Conservation (phyloP, 1,140 invertebrate genomes). For the Eumaeus atala region DNA sequence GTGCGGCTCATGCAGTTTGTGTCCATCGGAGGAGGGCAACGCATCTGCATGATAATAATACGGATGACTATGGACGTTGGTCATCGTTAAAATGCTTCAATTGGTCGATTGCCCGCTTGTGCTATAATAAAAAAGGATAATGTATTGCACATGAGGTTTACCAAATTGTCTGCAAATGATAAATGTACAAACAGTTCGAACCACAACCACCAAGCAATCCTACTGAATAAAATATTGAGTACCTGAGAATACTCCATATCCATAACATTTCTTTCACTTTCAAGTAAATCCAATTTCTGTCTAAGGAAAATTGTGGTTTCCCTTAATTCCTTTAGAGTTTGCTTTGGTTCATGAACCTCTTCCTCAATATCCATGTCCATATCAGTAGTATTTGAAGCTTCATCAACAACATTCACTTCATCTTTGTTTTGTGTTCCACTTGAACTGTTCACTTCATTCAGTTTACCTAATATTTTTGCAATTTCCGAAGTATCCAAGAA, state of each 20-base stretch:
- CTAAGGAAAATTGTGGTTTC: constrained; percentile 49
- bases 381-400: constrained; percentile 12
- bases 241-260: constrained; percentile 60
- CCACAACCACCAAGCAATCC: too few relatives aligned
- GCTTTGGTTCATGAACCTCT: constrained; percentile 31
- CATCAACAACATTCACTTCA: neutral
- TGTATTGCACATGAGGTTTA: too few relatives aligned
- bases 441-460: neutral
- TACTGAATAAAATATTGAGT: constrained; percentile 6
- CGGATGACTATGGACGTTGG: too few relatives aligned
- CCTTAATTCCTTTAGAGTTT: constrained; percentile 55
- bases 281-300: constrained; percentile 52
- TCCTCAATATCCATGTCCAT: constrained; percentile 18
- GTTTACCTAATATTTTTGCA: neutral
- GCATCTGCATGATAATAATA: too few relatives aligned
- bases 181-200: too few relatives aligned
- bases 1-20: too few relatives aligned
- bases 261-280: constrained; percentile 61
- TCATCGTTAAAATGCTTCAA: too few relatives aligned
- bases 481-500: neutral
- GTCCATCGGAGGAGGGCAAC: too few relatives aligned
- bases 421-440: neutral
- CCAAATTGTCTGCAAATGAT: too few relatives aligned
- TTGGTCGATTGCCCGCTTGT: too few relatives aligned
- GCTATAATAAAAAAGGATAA: too few relatives aligned